A percentile compares a stretch with the other conserved stretches of the same genome.
phyloP scores from a whole-genome alignment of 2,888 invertebrate species.

The Chrysolina haemoptera region DNA sequence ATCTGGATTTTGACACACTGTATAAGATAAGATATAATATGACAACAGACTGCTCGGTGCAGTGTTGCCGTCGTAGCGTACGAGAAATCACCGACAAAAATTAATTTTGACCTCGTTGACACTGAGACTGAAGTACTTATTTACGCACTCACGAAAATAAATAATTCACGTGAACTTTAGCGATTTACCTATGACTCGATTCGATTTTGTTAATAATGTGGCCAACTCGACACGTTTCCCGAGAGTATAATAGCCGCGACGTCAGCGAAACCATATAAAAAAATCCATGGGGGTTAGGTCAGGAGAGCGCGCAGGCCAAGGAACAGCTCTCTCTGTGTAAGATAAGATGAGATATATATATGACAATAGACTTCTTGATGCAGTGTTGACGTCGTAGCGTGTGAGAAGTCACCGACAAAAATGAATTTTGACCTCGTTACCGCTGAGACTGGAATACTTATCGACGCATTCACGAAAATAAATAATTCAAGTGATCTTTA shows the following conservation, averaged over 20 bases:
- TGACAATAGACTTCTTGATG: neutral
- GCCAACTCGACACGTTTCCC: constrained; percentile 12
- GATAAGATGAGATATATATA: too few relatives aligned
- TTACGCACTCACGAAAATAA: constrained; percentile 30
- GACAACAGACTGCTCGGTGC: neutral
- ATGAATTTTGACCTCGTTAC: constrained; percentile 40
- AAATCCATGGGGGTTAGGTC: too few relatives aligned
- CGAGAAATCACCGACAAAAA: constrained; percentile 14
- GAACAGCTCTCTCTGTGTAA: too few relatives aligned
- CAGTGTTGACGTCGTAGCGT: constrained; percentile 5
- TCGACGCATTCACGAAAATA: constrained; percentile 29
- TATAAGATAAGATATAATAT: too few relatives aligned
- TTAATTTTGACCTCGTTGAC: constrained; percentile 39
- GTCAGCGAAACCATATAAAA: too few relatives aligned
- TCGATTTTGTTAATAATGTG: constrained; percentile 28
- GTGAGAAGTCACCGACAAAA: neutral
- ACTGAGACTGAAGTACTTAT: constrained; percentile 40
- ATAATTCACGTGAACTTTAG: constrained; percentile 32
- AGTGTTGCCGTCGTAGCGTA: constrained; percentile 5
- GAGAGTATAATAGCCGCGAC: constrained; percentile 6
- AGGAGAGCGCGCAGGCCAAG: too few relatives aligned
- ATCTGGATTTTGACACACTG: too few relatives aligned
- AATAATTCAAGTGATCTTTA: constrained; percentile 34
- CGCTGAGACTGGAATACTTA: constrained; percentile 41
- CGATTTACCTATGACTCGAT: constrained; percentile 33